These are phyloP conservation scores for Nymphicus hollandicus DNA, from an alignment of 2,113 vertebrate genomes.

Conservation along the genomic window DNA sequence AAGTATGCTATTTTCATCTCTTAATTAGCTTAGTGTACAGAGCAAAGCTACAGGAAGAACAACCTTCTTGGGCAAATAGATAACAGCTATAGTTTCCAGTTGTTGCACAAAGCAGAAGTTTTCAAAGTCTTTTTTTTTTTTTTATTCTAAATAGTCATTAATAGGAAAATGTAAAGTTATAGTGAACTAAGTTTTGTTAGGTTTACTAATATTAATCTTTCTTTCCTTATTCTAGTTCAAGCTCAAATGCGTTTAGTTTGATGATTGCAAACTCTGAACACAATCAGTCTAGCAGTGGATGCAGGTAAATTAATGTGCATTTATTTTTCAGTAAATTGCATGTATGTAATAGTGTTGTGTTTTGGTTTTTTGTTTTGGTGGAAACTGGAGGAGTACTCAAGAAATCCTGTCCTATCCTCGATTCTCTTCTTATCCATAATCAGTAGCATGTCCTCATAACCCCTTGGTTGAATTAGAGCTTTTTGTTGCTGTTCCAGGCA, in stretches of 20 bases:
- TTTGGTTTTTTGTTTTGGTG: neutral
- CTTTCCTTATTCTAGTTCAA: slow-evolving; percentile 66
- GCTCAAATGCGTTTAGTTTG: slow-evolving; percentile 85
- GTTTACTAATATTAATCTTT: neutral
- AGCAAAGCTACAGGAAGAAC: neutral
- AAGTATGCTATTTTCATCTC: neutral
- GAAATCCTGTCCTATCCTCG: neutral
- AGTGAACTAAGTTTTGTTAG: neutral
- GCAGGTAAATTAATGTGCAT: slow-evolving; percentile 76
- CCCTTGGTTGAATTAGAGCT: neutral
- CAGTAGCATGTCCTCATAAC: neutral
- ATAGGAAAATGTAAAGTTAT: neutral
- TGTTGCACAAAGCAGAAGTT: neutral
- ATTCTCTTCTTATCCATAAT: neutral
- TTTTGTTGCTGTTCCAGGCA: neutral
- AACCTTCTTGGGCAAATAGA: neutral
- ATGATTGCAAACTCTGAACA: slow-evolving; percentile 83
- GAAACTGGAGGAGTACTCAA: neutral
- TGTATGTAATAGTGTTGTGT: neutral
- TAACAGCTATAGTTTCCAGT: neutral
- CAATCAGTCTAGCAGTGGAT: slow-evolving; percentile 87
- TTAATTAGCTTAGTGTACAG: neutral
- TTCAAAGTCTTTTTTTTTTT: neutral
- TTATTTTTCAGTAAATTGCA: neutral
- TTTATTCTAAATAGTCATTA: neutral